These are phyloP conservation scores for Epinephelus moara DNA, from an alignment of 2,113 vertebrate genomes.

Conservation along the genomic window DNA sequence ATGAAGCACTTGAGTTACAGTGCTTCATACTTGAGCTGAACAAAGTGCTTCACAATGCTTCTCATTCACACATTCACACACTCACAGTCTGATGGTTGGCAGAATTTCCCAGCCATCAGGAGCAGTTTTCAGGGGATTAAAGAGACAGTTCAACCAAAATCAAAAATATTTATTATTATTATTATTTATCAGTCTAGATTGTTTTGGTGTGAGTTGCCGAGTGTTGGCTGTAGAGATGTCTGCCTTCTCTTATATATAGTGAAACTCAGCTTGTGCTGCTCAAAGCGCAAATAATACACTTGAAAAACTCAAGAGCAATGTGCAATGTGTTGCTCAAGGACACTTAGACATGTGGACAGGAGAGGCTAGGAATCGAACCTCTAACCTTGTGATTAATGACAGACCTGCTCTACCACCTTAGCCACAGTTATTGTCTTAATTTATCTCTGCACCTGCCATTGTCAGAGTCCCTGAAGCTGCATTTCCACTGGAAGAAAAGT, in stretches of 20 bases:
- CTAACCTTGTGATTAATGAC: conserved; percentile 20
- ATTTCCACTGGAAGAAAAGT: background rate
- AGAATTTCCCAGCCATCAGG: background rate
- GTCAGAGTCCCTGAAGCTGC: background rate
- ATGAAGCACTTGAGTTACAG: background rate
- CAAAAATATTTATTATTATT: too few species aligned
- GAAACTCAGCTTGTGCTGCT: too few species aligned
- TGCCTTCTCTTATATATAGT: too few species aligned
- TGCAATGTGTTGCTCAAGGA: conserved; percentile 33
- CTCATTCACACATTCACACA: background rate
- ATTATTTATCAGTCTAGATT: too few species aligned
- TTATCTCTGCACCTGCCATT: conserved; percentile 6
- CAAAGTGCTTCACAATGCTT: background rate
- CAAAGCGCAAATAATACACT: too few species aligned
- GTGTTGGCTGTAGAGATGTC: too few species aligned
- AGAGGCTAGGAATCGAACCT: conserved; percentile 29
- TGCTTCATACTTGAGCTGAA: background rate
- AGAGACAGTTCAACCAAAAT: too few species aligned
- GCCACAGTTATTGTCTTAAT: conserved; percentile 1
- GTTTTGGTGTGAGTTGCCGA: too few species aligned
- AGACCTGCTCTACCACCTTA: conserved; percentile 9
- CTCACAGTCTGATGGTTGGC: background rate
- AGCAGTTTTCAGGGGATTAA: background rate
- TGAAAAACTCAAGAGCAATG: too few species aligned
- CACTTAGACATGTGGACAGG: conserved; percentile 1